These are phyloP conservation scores for Strigamia transsilvanica DNA, from an alignment of 2,888 invertebrate genomes.

Conservation along the genomic window DNA sequence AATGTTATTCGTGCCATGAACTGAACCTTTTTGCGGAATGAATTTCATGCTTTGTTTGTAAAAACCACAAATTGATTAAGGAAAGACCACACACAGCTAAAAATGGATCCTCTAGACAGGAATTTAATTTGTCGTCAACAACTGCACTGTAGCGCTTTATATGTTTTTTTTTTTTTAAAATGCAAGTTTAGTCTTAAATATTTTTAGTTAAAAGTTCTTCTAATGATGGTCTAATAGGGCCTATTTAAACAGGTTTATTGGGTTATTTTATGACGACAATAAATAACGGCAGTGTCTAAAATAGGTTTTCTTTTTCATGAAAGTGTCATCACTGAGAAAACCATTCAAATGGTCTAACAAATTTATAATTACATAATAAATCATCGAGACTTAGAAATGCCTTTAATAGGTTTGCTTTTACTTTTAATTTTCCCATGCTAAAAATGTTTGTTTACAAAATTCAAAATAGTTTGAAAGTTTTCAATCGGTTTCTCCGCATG, in stretches of 20 bases:
- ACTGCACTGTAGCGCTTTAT: not conserved
- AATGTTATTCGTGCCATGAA: not conserved
- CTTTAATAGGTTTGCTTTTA: not conserved
- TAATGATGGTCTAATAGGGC: not conserved
- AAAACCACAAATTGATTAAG: not conserved
- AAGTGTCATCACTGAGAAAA: not conserved
- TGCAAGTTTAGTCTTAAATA: not conserved
- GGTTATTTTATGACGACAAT: not conserved
- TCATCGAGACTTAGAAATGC: not conserved
- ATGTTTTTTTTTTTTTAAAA: not conserved
- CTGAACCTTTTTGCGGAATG: not conserved
- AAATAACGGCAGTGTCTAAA: slow-evolving; percentile 9
- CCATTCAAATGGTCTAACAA: not conserved
- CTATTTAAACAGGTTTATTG: not conserved
- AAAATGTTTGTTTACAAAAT: not conserved
- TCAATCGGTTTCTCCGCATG: not conserved
- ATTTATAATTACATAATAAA: not conserved
- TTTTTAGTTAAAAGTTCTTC: not conserved
- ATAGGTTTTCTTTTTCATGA: slow-evolving; percentile 12
- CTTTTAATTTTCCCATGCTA: too few species aligned
- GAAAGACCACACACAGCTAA: not conserved
- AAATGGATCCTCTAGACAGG: not conserved
- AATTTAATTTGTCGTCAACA: slow-evolving; percentile 5
- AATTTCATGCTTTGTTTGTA: slow-evolving; percentile 3
- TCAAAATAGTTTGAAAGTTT: not conserved